Base-by-base conservation (phyloP, 2,888 invertebrate species). In the Agapetus fuscipes region DNA sequence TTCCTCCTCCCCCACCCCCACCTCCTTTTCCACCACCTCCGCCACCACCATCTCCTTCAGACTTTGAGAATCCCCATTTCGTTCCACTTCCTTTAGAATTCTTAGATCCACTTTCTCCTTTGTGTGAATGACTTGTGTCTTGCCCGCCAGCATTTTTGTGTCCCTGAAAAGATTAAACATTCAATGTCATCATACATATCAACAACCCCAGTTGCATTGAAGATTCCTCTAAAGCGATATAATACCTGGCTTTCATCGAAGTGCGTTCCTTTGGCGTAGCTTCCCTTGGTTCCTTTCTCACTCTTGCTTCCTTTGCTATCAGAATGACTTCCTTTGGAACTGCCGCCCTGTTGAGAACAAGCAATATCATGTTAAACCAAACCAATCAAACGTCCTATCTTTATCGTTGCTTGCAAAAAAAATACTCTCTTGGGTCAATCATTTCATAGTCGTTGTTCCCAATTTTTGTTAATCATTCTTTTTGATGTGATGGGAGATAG, bases 291-390 rank as follows among this genome's bases (percentile, higher is more conserved):
- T 0, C 77, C 79, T 49, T 76, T 68, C 14, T 65, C 56, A 31
- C 64, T 66, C 15, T 70, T 62, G 30, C 72, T 59, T 48, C 74
- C 63, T 0, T 55, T 68, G 1, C 65, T 62, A 7, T 76, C 59
- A 32, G 65, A 60, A 34, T 74, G 66, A 1, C 68, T 70, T 14
- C 67, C 68, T 54, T 77, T 74, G 48, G 64, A 63, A 42, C 71
- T 62, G 0, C 76, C 78, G 2, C 79, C 80, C 71, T 76, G 52
- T n/a, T n/a, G n/a, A n/a, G n/a, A n/a, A n/a, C n/a, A n/a, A n/a
- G n/a, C n/a, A n/a, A n/a, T n/a, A n/a, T n/a, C n/a, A n/a, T n/a
- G n/a, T n/a, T n/a, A n/a, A n/a, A n/a, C n/a, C n/a, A n/a, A n/a
- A n/a, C n/a, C n/a, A n/a, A n/a, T n/a, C n/a, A n/a, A n/a, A n/a